Conservation (phyloP, 2,113 vertebrate species). For the Dryoscopus gambensis region DNA sequence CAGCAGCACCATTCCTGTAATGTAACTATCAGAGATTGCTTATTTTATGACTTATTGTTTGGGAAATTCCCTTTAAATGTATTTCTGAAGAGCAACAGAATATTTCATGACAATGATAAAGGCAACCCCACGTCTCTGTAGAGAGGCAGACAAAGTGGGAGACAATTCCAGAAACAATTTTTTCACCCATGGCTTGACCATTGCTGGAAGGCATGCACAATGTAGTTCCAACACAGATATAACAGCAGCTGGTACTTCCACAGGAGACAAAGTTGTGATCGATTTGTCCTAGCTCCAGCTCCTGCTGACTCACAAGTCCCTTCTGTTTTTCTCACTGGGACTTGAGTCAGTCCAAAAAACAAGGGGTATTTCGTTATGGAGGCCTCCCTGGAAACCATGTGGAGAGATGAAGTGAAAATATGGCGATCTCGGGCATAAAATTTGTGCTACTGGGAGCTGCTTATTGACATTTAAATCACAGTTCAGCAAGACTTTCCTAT, state of each 20-base stretch:
- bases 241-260: conserved; percentile 38
- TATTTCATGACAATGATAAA: not conserved
- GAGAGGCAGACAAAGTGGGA: not conserved
- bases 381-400: not conserved
- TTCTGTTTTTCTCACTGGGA: conserved; percentile 21
- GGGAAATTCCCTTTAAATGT: not conserved
- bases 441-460: not conserved
- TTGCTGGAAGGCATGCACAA: not conserved
- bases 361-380: not conserved
- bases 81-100: not conserved
- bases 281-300: not conserved
- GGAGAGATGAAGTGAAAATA: not conserved
- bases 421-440: not conserved
- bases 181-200: not conserved
- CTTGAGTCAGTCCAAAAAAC: not conserved
- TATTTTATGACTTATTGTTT: not conserved
- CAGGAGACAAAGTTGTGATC: not conserved
- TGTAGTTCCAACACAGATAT: not conserved
- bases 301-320: conserved; percentile 38
- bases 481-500: not conserved
- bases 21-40: not conserved
- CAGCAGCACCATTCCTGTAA: accelerated
- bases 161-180: not conserved
- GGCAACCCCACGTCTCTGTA: not conserved
- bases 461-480: not conserved